Base-by-base conservation (phyloP, 2,888 invertebrate species). In the Ophioninae sp. region DNA sequence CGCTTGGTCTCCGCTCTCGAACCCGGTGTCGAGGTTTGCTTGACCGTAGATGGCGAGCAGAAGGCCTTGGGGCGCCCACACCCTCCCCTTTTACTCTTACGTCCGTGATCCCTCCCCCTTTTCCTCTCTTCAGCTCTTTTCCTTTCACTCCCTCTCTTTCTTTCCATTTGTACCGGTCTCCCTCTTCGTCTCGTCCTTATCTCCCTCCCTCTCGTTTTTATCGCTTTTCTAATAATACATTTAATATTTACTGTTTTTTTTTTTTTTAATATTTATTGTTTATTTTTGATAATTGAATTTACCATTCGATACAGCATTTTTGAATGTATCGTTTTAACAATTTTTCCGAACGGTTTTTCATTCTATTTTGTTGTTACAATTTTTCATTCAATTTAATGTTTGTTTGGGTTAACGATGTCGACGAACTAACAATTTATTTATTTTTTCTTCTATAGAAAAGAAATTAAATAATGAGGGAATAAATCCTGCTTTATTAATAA, bases 1-100 rank as follows among this genome's bases (percentile, higher is more conserved):
- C 57, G 72, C 75, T 84, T 85, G 84, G 80, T 78, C 83, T 73
- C 68, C 79, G 74, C 77, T 82, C 84, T 64, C 83, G 85, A 75
- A 30, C 68, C 68, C 85, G 82, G 87, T 87, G 88, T 89, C 88
- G 89, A 88, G 88, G 88, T 88, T 82, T 79, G 85, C 75, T 86
- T 87, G 88, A 78, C 91, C 91, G 89, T 91, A 91, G 91, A 91
- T 89, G 91, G 91, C 87, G 88, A 90, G 89, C 89, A 88, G 90
- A 89, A 91, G 90, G 90, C 91, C 90, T 89, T 90, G 89, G 88
- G 85, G 90, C 90, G 88, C 91, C 91, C 90, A 91, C 91, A 89
- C 89, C 88, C 89, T 85, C 89, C 86, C 72, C 76, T 81, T 73
- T 82, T 74, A 41, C 79, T 81, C 83, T 84, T 74, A 20, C 67